Evolutionary conservation across 2,113 vertebrate genomes (phyloP), one percentile per base, ranked within the genome.

Genomic region (Bubalus kerabau): DNA sequence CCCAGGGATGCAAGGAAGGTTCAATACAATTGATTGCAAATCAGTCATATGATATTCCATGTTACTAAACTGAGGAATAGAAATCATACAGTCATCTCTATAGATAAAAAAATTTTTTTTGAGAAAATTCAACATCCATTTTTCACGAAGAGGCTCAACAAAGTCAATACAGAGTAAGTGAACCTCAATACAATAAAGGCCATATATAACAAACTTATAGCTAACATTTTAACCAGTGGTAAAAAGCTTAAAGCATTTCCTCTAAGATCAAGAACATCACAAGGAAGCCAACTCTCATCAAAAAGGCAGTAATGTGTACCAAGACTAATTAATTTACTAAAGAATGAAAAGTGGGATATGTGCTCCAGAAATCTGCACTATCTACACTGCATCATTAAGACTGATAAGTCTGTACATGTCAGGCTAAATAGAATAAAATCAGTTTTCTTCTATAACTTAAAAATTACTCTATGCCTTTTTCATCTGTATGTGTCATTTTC

Each of bases 271-370:
- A 46, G 26, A 80, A 80, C 26, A 78, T 28, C 7, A 50, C 46
- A 50, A 28, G 43, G 26, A 48, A 48, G 43, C 8, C 0, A 1
- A 10, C 14, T 80, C 26, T 50, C 26, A 48, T 10, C 7, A 30
- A 80, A 10, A 80, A 80, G 5, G 26, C 43, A 84, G 43, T 71
- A 36, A 83, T 4, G 11, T 52, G 16, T 11, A 92, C 7, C 3
- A 12, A n/a, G 67, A 19, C 3, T n/a, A 32, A 59, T 5, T 24
- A 14, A 74, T 92, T 52, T 83, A 9, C 57, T 76, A 1, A 23
- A 67, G 83, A 87, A 87, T 67, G 28, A 57, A 87, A 88, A 60
- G 32, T 13, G 57, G 10, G 15, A 52, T 95, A 59, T 8, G 15
- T 60, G 10, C 4, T 50, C 26, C 21, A 43, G 52, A 82, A 76